phyloP scores from a whole-genome alignment of 1,140 invertebrate species.

The Pseudomyrmex gracilis region DNA sequence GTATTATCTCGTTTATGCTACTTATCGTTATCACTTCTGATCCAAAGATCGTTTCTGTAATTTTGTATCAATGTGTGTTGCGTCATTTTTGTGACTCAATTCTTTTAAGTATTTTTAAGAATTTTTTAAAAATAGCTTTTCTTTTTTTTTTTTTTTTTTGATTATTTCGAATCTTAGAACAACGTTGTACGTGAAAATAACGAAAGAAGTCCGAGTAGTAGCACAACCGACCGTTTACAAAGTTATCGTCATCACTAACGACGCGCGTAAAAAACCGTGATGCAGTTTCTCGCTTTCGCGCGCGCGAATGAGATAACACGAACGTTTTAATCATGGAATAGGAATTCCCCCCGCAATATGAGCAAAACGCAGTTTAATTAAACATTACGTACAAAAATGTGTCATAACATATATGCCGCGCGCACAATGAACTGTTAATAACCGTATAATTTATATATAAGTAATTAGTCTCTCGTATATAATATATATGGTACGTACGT shows the following conservation, averaged over 20 bases:
- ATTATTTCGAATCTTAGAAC: no score
- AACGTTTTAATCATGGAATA: constrained; percentile 27
- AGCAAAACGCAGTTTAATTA: constrained; percentile 77
- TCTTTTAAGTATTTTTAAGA: no score
- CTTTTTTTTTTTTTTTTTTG: background rate
- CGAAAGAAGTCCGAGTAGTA: constrained; percentile 4
- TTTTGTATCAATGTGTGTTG: background rate
- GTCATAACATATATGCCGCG: constrained; percentile 69
- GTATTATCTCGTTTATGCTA: constrained; percentile 3
- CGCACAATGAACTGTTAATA: constrained; percentile 45
- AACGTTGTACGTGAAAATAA: background rate
- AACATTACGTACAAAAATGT: constrained; percentile 72
- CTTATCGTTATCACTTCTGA: constrained; percentile 10
- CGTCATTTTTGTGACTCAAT: background rate
- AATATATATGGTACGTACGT: background rate
- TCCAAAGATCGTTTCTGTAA: background rate
- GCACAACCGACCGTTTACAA: constrained; percentile 14
- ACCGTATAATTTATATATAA: constrained; percentile 42
- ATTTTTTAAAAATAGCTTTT: no score
- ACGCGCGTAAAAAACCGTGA: constrained; percentile 7
- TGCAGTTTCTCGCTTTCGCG: background rate
- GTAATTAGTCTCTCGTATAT: constrained; percentile 41
- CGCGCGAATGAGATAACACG: constrained; percentile 32
- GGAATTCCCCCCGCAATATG: constrained; percentile 66
- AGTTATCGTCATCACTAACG: constrained; percentile 5